A percentile compares a stretch with the other conserved stretches of the same genome.
phyloP scores from a whole-genome alignment of 2,113 vertebrate species.

The Poecilia latipinna region DNA sequence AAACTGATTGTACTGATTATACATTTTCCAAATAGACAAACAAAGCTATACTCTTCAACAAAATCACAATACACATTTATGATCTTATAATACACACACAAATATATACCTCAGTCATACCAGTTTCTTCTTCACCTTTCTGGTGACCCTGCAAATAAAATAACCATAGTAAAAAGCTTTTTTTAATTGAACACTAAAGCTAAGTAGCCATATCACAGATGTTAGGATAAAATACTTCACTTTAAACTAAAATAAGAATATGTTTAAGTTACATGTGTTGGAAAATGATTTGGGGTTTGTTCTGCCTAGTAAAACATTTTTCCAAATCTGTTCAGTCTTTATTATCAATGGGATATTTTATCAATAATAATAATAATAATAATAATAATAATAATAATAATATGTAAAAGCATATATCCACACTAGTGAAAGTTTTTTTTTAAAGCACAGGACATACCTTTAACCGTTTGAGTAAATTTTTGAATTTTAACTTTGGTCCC shows the following conservation, averaged over 20 bases:
- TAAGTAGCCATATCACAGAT: neutral
- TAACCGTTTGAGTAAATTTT: slow-evolving; percentile 8
- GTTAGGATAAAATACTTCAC: neutral
- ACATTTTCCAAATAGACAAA: no score
- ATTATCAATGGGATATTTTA: neutral
- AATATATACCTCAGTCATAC: neutral
- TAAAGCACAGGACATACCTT: slow-evolving; percentile 27
- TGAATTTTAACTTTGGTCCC: slow-evolving; percentile 28
- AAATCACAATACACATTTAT: neutral
- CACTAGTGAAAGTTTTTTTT: no score
- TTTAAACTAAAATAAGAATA: no score
- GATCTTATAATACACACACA: no score
- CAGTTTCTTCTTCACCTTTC: neutral
- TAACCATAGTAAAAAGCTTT: no score
- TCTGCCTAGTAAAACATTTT: neutral
- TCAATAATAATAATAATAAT: neutral
- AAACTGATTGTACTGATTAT: no score
- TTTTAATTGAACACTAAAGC: no score
- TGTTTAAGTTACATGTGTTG: neutral
- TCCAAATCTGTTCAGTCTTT: neutral
- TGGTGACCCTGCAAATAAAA: neutral
- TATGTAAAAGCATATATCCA: no score
- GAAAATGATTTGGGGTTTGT: neutral
- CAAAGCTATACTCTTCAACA: neutral
- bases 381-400: no score